A percentile compares a stretch with the other conserved stretches of the same genome.
Evolutionary conservation across 2,797 vertebrate genomes (phyloP).

Genomic region (Chelmon rostratus): DNA sequence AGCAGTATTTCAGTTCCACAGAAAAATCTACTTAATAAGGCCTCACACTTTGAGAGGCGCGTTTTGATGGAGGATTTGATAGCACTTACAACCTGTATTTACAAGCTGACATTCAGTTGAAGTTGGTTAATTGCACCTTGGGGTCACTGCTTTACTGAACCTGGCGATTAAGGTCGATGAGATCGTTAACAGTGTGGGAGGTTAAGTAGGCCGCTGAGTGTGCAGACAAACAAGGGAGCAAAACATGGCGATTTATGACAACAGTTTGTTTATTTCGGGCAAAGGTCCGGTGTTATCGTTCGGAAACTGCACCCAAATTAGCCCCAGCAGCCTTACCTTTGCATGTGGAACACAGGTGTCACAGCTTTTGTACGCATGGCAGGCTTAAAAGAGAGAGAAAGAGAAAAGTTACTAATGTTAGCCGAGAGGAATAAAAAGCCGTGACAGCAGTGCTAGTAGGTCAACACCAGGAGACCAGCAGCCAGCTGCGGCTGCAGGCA

Average conservation of each 20-base stretch:
- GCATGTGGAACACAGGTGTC: slow-evolving; percentile 86
- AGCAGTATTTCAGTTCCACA: not conserved
- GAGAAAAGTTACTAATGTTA: not conserved
- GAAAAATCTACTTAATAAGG: not conserved
- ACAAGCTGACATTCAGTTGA: not conserved
- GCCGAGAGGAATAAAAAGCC: too few relatives aligned
- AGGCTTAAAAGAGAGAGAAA: slow-evolving; percentile 75
- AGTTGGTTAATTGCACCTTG: too few relatives aligned
- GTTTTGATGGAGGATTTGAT: not conserved
- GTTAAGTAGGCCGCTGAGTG: not conserved
- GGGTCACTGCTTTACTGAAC: not conserved
- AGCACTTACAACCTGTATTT: not conserved
- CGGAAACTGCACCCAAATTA: accelerated
- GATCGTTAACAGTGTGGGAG: not conserved
- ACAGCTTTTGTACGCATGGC: slow-evolving; percentile 79
- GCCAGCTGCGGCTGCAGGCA: not conserved
- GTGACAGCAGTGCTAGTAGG: not conserved
- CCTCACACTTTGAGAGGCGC: not conserved
- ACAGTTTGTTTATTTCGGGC: not conserved
- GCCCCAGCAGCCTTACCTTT: slow-evolving; percentile 71
- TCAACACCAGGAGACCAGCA: not conserved
- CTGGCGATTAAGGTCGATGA: not conserved
- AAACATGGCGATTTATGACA: not conserved
- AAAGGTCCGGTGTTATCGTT: slow-evolving; percentile 24
- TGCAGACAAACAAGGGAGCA: not conserved